phyloP scores from a whole-genome alignment of 2,113 vertebrate genomes.

The Zootoca vivipara region DNA sequence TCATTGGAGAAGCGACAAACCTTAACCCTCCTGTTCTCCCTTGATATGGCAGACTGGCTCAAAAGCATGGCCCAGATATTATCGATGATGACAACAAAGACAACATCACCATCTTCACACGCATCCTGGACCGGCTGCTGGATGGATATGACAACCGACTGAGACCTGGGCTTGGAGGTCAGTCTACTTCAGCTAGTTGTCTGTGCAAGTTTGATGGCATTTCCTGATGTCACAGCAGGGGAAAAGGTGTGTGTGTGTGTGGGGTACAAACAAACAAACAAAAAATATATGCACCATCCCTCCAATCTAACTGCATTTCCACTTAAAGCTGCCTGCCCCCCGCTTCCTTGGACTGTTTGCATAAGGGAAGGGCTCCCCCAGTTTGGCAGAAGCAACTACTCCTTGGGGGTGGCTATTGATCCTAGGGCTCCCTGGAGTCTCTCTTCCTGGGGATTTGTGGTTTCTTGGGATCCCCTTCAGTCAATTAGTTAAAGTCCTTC shows the following conservation, averaged over 20 bases:
- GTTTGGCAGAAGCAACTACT: slow-evolving; percentile 38
- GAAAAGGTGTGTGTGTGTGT: no score
- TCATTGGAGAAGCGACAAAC: not conserved
- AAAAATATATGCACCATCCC: slow-evolving; percentile 36
- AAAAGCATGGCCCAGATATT: slow-evolving; percentile 80
- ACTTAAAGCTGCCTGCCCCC: not conserved
- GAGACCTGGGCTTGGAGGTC: slow-evolving; percentile 88
- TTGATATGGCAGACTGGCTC: slow-evolving; percentile 70
- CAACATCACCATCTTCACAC: slow-evolving; percentile 97
- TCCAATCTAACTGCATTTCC: not conserved
- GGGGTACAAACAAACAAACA: no score
- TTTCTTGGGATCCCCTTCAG: slow-evolving; percentile 47
- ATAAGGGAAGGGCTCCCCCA: not conserved
- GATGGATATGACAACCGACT: slow-evolving; percentile 98
- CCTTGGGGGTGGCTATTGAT: slow-evolving; percentile 35
- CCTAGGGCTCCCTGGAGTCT: slow-evolving; percentile 52
- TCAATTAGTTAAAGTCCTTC: slow-evolving; percentile 56
- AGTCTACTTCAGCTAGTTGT: slow-evolving; percentile 31
- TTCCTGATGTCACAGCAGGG: not conserved
- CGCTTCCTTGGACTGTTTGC: not conserved
- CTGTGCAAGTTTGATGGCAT: not conserved
- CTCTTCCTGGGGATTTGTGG: slow-evolving; percentile 39
- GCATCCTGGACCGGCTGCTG: slow-evolving; percentile 93
- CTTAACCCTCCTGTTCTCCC: not conserved
- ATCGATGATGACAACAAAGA: slow-evolving; percentile 93